These are phyloP conservation scores for Lanistes nyassanus DNA, from an alignment of 1,140 invertebrate species.

Conservation along the genomic window DNA sequence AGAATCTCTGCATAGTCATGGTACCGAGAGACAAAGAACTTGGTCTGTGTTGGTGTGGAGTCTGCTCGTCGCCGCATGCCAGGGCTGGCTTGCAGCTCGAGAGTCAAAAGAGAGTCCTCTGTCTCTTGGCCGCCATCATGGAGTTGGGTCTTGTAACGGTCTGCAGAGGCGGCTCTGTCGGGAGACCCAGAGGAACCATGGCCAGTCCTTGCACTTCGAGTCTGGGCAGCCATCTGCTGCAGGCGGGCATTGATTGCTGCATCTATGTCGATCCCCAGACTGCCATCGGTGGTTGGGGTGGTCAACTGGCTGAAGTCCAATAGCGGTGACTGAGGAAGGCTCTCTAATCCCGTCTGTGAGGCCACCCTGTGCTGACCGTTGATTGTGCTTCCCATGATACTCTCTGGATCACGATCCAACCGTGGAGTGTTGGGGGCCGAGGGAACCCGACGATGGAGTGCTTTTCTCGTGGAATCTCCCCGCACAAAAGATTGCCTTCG, in stretches of 20 bases:
- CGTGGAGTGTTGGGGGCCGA: conserved; percentile 55
- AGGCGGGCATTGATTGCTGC: conserved; percentile 32
- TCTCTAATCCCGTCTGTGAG: conserved; percentile 33
- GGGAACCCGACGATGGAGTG: conserved; percentile 49
- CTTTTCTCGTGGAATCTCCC: conserved; percentile 53
- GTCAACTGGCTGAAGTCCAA: conserved; percentile 20
- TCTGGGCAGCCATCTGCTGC: conserved; percentile 25
- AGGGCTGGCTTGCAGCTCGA: conserved; percentile 38
- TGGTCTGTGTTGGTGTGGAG: conserved; percentile 6
- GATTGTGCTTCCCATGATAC: background rate
- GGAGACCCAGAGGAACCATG: conserved; percentile 18
- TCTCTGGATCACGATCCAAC: conserved; percentile 29
- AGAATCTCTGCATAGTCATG: conserved; percentile 61
- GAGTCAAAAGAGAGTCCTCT: background rate
- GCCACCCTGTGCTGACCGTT: conserved; percentile 27
- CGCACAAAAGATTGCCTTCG: conserved; percentile 53
- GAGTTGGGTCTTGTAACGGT: background rate
- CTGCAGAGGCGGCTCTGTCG: conserved; percentile 16
- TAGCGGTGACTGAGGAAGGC: background rate
- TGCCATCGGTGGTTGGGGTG: conserved; percentile 1
- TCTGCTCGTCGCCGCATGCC: conserved; percentile 39
- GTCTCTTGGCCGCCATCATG: background rate
- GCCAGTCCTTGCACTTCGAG: background rate
- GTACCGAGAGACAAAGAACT: conserved; percentile 47
- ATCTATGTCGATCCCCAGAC: conserved; percentile 32